phyloP scores from a whole-genome alignment of 2,113 vertebrate genomes.

The Columba janthina region DNA sequence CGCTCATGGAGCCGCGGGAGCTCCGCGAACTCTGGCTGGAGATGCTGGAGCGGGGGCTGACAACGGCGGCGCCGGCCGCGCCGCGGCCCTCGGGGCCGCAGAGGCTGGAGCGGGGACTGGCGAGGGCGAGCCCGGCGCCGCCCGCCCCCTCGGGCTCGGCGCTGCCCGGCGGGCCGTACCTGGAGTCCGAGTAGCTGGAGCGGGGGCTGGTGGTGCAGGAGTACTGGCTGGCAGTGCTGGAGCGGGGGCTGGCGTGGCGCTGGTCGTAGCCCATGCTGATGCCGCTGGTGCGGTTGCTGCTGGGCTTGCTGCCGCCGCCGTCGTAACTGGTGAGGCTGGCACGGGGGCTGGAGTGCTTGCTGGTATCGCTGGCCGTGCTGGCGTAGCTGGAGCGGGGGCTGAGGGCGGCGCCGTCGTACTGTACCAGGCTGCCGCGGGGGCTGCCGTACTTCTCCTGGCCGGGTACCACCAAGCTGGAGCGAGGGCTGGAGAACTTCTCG shows the following conservation, averaged over 20 bases:
- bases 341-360: slow-evolving; percentile 89
- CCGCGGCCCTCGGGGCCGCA: slow-evolving; percentile 83
- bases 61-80: slow-evolving; percentile 68
- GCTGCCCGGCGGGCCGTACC: slow-evolving; percentile 71
- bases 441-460: slow-evolving; percentile 81
- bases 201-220: slow-evolving; percentile 84
- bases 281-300: slow-evolving; percentile 95
- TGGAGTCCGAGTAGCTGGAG: slow-evolving; percentile 83
- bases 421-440: slow-evolving; percentile 81
- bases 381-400: slow-evolving; percentile 89
- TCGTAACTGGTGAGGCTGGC: slow-evolving; percentile 89
- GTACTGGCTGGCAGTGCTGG: slow-evolving; percentile 87
- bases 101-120: slow-evolving; percentile 87
- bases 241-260: slow-evolving; percentile 89
- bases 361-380: slow-evolving; percentile 91
- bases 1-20: slow-evolving; percentile 88
- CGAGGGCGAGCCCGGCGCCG: slow-evolving; percentile 49
- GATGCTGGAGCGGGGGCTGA: slow-evolving; percentile 89
- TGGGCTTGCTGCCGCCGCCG: slow-evolving; percentile 83
- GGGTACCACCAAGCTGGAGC: slow-evolving; percentile 79
- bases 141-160: slow-evolving; percentile 59
- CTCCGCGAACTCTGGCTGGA: slow-evolving; percentile 91
- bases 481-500: slow-evolving; percentile 75
- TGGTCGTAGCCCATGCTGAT: slow-evolving; percentile 98
- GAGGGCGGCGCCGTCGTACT: slow-evolving; percentile 79